Conservation (phyloP, 2,888 invertebrate species). For the Drosophila greeni region DNA sequence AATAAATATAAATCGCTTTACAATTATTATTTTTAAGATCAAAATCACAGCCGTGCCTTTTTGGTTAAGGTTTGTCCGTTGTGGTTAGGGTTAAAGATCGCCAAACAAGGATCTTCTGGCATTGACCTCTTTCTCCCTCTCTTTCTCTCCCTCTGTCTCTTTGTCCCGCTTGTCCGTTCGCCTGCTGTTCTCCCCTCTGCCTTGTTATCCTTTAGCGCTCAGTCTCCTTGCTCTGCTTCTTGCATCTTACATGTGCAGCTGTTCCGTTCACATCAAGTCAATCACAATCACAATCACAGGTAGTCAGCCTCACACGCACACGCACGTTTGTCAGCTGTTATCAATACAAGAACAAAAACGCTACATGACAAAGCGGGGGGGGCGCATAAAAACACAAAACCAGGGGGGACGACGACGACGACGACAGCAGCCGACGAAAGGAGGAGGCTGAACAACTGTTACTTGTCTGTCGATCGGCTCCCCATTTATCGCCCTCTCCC, state of each 20-base stretch:
- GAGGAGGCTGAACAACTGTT: conserved; percentile 31
- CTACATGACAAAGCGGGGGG: conserved; percentile 12
- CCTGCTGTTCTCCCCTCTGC: conserved; percentile 7
- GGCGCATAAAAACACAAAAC: conserved; percentile 4
- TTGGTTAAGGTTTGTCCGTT: background rate
- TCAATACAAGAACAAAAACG: conserved; percentile 26
- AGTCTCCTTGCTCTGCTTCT: background rate
- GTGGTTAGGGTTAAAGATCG: conserved; percentile 4
- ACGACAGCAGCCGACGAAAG: conserved; percentile 4
- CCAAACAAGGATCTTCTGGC: conserved; percentile 13
- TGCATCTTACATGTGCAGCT: conserved; percentile 53
- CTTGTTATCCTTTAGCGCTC: conserved; percentile 2
- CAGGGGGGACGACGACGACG: background rate
- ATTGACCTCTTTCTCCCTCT: conserved; percentile 25
- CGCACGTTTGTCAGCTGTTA: conserved; percentile 34
- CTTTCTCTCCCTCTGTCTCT: conserved; percentile 13
- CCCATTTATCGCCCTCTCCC: conserved; percentile 16
- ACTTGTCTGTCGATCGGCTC: conserved; percentile 35
- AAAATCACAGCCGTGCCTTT: background rate
- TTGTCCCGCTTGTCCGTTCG: background rate
- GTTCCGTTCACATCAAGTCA: conserved; percentile 52
- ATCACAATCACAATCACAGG: conserved; percentile 54
- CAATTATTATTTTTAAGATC: background rate
- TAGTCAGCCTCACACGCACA: conserved; percentile 33
- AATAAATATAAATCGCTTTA: background rate